These are phyloP conservation scores for Sturnira hondurensis DNA, from an alignment of 2,113 vertebrate species.

Conservation along the genomic window DNA sequence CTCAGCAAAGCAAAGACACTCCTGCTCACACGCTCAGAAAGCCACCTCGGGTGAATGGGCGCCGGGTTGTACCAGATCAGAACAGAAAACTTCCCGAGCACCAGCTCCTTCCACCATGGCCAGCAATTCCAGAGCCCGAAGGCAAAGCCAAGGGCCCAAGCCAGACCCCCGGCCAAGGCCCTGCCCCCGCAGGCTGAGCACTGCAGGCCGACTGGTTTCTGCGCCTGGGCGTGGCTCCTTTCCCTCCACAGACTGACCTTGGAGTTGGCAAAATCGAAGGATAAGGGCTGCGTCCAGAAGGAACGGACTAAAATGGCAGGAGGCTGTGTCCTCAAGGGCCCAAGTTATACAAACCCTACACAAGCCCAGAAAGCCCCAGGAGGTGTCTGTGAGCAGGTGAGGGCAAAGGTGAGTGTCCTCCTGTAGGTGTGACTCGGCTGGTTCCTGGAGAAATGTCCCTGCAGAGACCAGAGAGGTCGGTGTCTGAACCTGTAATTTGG, in stretches of 20 bases:
- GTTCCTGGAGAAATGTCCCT: neutral
- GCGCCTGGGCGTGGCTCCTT: neutral
- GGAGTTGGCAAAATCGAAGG: too few species aligned
- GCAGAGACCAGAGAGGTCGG: neutral
- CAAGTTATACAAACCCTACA: neutral
- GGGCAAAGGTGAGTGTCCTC: neutral
- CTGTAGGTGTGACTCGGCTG: too few species aligned
- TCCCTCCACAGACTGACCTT: neutral
- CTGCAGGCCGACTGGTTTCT: neutral
- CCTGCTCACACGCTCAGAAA: neutral
- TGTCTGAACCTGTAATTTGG: slow-evolving; percentile 14
- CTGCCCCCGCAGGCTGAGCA: neutral
- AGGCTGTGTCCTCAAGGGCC: neutral
- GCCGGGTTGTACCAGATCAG: neutral
- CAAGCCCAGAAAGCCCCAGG: neutral
- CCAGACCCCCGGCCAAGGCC: neutral
- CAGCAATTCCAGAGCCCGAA: neutral
- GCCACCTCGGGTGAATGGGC: neutral
- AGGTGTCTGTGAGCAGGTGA: neutral
- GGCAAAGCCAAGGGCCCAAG: neutral
- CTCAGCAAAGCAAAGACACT: neutral
- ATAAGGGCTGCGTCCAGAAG: neutral
- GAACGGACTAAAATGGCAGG: neutral
- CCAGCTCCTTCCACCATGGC: neutral
- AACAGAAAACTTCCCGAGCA: neutral